Percentiles rank a stretch among this genome's conserved stretches.
Evolutionary conservation across 2,797 vertebrate species (phyloP).

Genomic region (Acanthopagrus latus): DNA sequence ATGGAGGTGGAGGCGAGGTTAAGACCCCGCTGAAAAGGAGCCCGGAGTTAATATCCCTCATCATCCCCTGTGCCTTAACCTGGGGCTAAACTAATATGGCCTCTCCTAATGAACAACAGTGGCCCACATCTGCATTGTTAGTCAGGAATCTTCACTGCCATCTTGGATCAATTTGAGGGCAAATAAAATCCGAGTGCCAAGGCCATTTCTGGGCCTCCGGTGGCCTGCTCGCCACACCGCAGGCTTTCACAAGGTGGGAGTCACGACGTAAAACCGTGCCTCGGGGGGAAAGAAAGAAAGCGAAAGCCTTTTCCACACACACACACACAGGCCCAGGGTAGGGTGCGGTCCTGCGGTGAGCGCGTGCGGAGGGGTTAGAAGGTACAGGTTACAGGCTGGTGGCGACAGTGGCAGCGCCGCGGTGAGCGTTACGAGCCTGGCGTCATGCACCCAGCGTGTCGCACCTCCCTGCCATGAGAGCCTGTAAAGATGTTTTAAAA

Average conservation of each 20-base stretch:
- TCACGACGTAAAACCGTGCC: conserved; percentile 53
- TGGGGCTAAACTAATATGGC: conserved; percentile 77
- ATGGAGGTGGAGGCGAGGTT: conserved; percentile 62
- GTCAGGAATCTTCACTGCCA: conserved; percentile 64
- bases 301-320: conserved; percentile 50
- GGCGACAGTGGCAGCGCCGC: conserved; percentile 74
- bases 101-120: conserved; percentile 79
- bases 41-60: conserved; percentile 80
- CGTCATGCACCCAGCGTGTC: conserved; percentile 61
- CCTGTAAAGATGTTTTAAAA: conserved; percentile 63
- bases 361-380: conserved; percentile 20
- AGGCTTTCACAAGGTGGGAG: conserved; percentile 76
- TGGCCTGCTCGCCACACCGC: conserved; percentile 68
- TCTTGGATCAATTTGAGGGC: conserved; percentile 82
- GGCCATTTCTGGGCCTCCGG: conserved; percentile 66
- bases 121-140: conserved; percentile 73
- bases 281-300: conserved; percentile 38
- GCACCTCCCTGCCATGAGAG: conserved; percentile 56
- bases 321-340: conserved; percentile 47
- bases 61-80: conserved; percentile 72
- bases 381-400: conserved; percentile 70
- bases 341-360: conserved; percentile 72
- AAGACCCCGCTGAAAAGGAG: conserved; percentile 74
- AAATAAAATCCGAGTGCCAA: conserved; percentile 71
- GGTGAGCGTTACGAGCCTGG: conserved; percentile 76